These are phyloP conservation scores for Porites evermanni DNA, from an alignment of 92 coral and sea anemone genomes.

Conservation along the genomic window DNA sequence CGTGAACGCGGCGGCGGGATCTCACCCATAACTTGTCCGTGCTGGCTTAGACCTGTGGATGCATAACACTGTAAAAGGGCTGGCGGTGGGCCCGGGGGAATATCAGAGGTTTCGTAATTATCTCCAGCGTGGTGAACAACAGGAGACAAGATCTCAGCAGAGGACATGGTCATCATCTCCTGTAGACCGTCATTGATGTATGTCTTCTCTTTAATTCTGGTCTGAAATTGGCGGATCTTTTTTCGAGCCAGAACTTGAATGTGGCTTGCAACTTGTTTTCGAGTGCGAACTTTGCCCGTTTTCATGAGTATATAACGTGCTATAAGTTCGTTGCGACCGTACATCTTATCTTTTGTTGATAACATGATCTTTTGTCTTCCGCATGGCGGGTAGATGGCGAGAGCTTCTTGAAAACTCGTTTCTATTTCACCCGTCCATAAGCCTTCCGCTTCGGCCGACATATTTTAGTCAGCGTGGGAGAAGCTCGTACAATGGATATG, in stretches of 20 bases:
- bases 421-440: slow-evolving; percentile 99
- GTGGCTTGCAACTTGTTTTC: slow-evolving; percentile 99
- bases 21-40: slow-evolving; percentile 31
- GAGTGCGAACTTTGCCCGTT: slow-evolving; percentile 95
- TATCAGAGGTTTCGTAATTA: slow-evolving; percentile 37
- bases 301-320: slow-evolving; percentile 98
- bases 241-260: slow-evolving; percentile 98
- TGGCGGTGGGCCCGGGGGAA: slow-evolving; percentile 35
- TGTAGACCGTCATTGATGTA: slow-evolving; percentile 78
- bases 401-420: slow-evolving; percentile 96
- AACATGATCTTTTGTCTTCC: slow-evolving; percentile 99
- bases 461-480: background rate
- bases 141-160: slow-evolving; percentile 89
- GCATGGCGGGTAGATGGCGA: slow-evolving; percentile 99
- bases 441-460: slow-evolving; percentile 86
- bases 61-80: slow-evolving; percentile 42
- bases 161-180: slow-evolving; percentile 90
- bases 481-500: background rate
- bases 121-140: slow-evolving; percentile 66
- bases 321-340: slow-evolving; percentile 96
- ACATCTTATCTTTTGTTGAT: slow-evolving; percentile 98
- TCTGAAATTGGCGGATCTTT: slow-evolving; percentile 92
- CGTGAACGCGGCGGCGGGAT: slow-evolving; percentile 40
- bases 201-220: slow-evolving; percentile 82
- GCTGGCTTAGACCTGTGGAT: slow-evolving; percentile 31